Evolutionary conservation across 2,797 vertebrate species (phyloP).

Genomic region (Sebastiscus tertius): DNA sequence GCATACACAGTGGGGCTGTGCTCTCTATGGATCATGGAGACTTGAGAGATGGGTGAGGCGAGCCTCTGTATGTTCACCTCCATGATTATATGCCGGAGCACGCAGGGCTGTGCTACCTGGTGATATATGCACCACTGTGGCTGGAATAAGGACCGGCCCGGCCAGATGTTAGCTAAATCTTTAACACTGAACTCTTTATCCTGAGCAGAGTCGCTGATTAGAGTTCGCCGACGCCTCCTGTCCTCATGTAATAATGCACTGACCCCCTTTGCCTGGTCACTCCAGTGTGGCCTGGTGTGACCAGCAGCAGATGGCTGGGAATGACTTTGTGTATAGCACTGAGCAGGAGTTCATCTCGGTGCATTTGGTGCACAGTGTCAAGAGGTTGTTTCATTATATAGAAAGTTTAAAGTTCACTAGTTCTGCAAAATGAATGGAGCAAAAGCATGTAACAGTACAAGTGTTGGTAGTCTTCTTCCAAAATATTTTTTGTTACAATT

Average conservation of each 20-base stretch:
- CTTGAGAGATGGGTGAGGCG: background rate
- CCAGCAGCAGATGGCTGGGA: constrained; percentile 57
- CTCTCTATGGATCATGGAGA: background rate
- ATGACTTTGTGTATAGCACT: background rate
- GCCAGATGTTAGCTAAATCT: constrained; percentile 67
- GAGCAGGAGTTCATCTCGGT: constrained; percentile 15
- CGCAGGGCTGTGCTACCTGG: constrained; percentile 37
- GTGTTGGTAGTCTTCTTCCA: too few species aligned
- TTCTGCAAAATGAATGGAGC: background rate
- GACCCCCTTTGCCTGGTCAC: constrained; percentile 25
- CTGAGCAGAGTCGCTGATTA: constrained; percentile 51
- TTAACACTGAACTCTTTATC: constrained; percentile 49
- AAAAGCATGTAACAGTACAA: background rate
- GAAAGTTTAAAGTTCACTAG: background rate
- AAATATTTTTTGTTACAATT: too few species aligned
- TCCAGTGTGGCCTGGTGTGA: constrained; percentile 26
- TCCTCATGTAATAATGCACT: constrained; percentile 38
- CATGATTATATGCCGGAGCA: constrained; percentile 22
- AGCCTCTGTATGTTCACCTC: constrained; percentile 6
- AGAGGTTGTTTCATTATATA: background rate
- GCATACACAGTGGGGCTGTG: background rate
- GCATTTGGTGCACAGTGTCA: background rate
- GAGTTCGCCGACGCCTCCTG: constrained; percentile 45
- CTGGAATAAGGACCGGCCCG: constrained; percentile 14
- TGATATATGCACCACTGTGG: constrained; percentile 11